Evolutionary conservation across 1,140 invertebrate genomes (phyloP), one percentile per base, ranked within the genome.

Genomic region (Proctacanthus coquilletti): DNA sequence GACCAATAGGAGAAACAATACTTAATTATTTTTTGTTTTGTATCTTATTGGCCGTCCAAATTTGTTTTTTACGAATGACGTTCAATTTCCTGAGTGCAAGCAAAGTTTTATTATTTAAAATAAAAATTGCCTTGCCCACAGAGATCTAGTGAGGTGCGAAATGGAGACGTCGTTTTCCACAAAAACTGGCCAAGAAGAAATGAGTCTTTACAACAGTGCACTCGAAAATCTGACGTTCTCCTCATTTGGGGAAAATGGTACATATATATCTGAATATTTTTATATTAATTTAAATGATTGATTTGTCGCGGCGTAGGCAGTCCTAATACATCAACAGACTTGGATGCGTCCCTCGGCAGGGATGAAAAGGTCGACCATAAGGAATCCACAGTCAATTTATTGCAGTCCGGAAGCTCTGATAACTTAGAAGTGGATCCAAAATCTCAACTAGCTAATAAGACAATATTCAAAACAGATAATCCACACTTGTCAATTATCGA

Each of bases 401-500:
- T 32, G 15, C 30, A 13, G 8, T 32, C 30, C 8, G 30, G 17
- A 5, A 32, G 30, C 17, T 10, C 10, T 13, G 30, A 32, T 6
- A 6, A 13, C 13, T 32, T 32, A 27, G 55, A 58, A 38, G 55
- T 58, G 10, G 55, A 58, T 42, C 55, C 55, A 13, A 58, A 58
- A 40, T 58, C 55, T 11, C 52, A 58, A 39, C 40, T 58, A 46
- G 55, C 55, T 40, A 58, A 58, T 43, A 58, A 56, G 53, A 56
- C 55, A 54, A 54, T 58, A 56, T 58, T 58, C 25, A 58, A 56
- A 44, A 46, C 44, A 32, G 48, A 51, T 51, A 58, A 58, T 48
- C 55, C 55, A 35, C 49, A 58, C 44, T 49, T 58, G 55, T 58
- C 55, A 58, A 58, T 58, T 58, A 58, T 58, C 49, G 55, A 58